Evolutionary conservation across 2,888 invertebrate genomes (phyloP).

Genomic region (Plusia festucae): DNA sequence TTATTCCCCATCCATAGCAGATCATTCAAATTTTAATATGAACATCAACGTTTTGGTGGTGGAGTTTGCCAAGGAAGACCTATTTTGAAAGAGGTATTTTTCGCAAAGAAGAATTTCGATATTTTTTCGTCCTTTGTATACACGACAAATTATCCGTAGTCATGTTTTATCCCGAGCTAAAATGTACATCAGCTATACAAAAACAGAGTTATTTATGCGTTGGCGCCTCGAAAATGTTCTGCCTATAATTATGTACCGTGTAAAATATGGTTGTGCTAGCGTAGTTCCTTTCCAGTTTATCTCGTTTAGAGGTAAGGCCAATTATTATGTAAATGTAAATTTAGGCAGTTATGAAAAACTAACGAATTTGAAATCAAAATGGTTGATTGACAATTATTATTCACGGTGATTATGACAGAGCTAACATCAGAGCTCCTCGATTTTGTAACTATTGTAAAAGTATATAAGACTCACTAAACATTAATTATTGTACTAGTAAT

Average conservation of each 20-base stretch:
- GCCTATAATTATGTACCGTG: background rate
- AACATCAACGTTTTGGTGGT: conserved; percentile 23
- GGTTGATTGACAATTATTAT: too few species aligned
- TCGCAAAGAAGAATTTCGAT: conserved; percentile 2
- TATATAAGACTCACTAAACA: too few species aligned
- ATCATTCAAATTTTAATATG: conserved; percentile 30
- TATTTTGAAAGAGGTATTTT: conserved; percentile 20
- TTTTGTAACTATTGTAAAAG: too few species aligned
- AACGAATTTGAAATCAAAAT: too few species aligned
- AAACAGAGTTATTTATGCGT: conserved; percentile 1
- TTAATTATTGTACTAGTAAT: too few species aligned
- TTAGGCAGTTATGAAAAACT: too few species aligned
- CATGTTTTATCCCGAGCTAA: background rate
- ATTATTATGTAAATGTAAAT: too few species aligned
- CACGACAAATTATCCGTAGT: background rate
- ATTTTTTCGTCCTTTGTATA: background rate
- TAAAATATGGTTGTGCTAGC: too few species aligned
- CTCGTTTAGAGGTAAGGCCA: too few species aligned
- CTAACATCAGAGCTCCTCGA: too few species aligned
- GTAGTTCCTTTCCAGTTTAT: too few species aligned
- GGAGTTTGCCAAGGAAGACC: conserved; percentile 1
- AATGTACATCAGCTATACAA: background rate
- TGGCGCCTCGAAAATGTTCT: background rate
- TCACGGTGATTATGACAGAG: too few species aligned
- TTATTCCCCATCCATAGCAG: background rate